A percentile compares a stretch with the other conserved stretches of the same genome.
phyloP scores from a whole-genome alignment of 2,888 invertebrate species.

The Chrysolina oricalcia region DNA sequence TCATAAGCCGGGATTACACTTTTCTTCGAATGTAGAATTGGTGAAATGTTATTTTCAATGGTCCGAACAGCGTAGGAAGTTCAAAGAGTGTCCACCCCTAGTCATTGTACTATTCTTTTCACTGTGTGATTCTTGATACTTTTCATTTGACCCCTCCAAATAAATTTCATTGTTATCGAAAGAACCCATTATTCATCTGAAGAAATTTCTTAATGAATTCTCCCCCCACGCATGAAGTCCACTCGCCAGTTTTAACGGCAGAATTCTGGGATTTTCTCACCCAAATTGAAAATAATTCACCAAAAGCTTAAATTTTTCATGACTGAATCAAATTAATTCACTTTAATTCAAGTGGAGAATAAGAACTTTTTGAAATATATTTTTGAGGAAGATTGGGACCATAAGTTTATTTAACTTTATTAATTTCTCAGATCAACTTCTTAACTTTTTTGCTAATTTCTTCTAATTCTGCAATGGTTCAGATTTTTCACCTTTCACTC shows the following conservation, averaged over 20 bases:
- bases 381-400: no score
- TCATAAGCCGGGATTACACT: slow-evolving; percentile 63
- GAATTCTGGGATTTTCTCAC: neutral
- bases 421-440: no score
- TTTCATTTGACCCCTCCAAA: slow-evolving; percentile 39
- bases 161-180: slow-evolving; percentile 19
- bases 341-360: no score
- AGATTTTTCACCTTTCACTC: no score
- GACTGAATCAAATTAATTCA: no score
- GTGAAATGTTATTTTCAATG: slow-evolving; percentile 52
- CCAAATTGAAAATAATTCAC: no score
- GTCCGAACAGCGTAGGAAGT: slow-evolving; percentile 42
- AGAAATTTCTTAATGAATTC: slow-evolving; percentile 17
- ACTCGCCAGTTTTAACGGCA: neutral
- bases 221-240: neutral
- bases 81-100: slow-evolving; percentile 47
- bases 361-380: no score
- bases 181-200: slow-evolving; percentile 12
- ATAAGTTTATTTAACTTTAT: no score
- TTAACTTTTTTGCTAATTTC: no score
- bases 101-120: slow-evolving; percentile 42
- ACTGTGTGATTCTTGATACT: slow-evolving; percentile 36
- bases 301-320: no score
- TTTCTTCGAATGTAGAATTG: slow-evolving; percentile 62
- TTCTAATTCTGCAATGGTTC: no score